Conservation (phyloP, 2,113 vertebrate genomes). For the Otolemur garnettii region DNA sequence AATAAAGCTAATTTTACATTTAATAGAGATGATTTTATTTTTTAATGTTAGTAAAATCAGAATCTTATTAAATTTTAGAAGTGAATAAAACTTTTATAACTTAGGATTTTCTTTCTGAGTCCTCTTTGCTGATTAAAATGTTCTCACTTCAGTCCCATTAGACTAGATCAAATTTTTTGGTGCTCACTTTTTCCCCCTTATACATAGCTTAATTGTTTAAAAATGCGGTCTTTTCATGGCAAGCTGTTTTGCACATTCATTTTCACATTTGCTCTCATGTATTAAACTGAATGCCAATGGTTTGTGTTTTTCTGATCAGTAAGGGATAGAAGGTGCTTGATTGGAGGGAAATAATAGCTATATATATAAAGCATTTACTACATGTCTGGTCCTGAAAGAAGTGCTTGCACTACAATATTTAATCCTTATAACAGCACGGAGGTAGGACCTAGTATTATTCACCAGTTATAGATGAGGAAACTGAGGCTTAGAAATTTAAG, state of each 20-base stretch:
- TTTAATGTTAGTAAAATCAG: conserved; percentile 69
- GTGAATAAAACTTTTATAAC: conserved; percentile 69
- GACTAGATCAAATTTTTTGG: conserved; percentile 25
- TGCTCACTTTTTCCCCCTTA: conserved; percentile 34
- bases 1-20: conserved; percentile 70
- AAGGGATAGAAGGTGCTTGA: not conserved
- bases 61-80: conserved; percentile 64
- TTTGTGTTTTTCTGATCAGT: conserved; percentile 20
- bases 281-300: conserved; percentile 31
- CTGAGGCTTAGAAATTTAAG: conserved; percentile 33
- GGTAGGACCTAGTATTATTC: not conserved
- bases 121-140: conserved; percentile 69
- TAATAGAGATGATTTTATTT: conserved; percentile 64
- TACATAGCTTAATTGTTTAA: not conserved
- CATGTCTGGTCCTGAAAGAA: not conserved
- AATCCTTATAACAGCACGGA: not conserved
- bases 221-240: not conserved
- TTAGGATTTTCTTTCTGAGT: conserved; percentile 52
- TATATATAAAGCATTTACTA: not conserved
- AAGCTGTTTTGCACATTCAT: conserved; percentile 15
- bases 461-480: conserved; percentile 32
- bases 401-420: not conserved
- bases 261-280: not conserved
- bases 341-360: not conserved
- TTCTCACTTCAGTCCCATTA: conserved; percentile 31